Conservation (phyloP, 2,797 vertebrate species). For the Acridotheres tristis region DNA sequence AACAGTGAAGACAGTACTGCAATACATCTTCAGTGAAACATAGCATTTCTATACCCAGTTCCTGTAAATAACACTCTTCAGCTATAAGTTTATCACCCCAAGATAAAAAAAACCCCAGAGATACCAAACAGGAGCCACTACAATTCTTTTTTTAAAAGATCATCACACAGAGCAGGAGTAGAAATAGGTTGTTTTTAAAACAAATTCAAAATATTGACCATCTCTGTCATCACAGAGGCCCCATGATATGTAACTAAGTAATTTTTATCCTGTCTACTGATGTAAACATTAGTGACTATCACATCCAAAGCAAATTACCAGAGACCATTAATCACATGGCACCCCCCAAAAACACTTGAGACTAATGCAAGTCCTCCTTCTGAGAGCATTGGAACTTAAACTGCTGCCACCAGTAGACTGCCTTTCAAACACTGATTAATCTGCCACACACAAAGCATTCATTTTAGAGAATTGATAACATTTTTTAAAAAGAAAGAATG, state of each 20-base stretch:
- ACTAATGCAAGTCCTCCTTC: background rate
- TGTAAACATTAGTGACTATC: slow-evolving; percentile 6
- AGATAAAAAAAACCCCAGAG: background rate
- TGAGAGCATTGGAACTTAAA: background rate
- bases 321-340: background rate
- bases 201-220: background rate
- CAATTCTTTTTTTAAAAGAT: background rate
- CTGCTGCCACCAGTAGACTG: background rate
- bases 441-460: background rate
- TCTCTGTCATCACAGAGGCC: slow-evolving; percentile 4
- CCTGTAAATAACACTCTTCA: background rate
- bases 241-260: background rate
- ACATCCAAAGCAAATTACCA: background rate
- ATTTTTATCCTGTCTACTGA: background rate
- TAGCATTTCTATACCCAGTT: background rate
- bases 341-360: background rate
- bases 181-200: background rate
- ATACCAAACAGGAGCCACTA: background rate
- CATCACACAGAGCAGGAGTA: background rate
- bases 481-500: background rate
- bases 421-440: background rate
- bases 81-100: background rate
- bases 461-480: background rate
- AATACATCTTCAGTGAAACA: background rate
- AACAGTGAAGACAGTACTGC: background rate